phyloP scores from a whole-genome alignment of 2,888 invertebrate species.

The Eupithecia insigniata region DNA sequence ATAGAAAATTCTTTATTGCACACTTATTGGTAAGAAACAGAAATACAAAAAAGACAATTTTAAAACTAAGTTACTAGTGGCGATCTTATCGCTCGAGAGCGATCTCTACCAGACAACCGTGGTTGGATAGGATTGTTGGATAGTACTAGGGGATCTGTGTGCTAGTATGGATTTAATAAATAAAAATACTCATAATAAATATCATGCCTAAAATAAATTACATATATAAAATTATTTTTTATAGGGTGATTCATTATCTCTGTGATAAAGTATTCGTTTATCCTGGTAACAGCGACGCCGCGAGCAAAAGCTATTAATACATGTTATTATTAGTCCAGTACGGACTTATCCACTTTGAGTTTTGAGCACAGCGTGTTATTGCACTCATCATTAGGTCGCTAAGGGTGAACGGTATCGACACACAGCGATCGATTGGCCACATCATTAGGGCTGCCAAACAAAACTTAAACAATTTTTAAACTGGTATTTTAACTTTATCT shows the following conservation, averaged over 20 bases:
- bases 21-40: no score
- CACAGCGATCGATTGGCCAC: slow-evolving; percentile 40
- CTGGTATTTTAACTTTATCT: background rate
- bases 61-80: no score
- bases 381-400: slow-evolving; percentile 41
- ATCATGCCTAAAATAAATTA: no score
- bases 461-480: background rate
- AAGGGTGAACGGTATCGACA: slow-evolving; percentile 39
- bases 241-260: background rate
- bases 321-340: background rate
- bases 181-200: no score
- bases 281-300: background rate
- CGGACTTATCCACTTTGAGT: background rate
- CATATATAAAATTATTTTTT: no score
- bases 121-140: no score
- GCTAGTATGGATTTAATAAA: no score
- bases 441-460: slow-evolving; percentile 32
- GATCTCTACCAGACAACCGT: no score
- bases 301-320: background rate
- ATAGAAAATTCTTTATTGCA: no score
- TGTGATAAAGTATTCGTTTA: background rate
- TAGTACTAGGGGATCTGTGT: no score
- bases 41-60: no score
- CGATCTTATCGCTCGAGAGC: no score
- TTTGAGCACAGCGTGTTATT: slow-evolving; percentile 33